Conservation (phyloP, 2,888 invertebrate species). For the Cinara cedri region DNA sequence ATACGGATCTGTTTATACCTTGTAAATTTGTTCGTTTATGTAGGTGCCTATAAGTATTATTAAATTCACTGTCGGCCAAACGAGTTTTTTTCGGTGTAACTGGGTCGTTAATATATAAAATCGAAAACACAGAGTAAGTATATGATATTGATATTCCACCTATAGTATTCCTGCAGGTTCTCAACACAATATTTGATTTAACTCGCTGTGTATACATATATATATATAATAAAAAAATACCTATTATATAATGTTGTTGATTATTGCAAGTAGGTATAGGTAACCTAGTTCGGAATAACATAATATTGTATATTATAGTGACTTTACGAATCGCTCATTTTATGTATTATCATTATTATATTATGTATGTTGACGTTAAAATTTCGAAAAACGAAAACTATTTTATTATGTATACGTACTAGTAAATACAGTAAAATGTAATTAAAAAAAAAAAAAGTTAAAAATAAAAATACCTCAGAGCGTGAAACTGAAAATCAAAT, state of each 20-base stretch:
- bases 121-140: background rate
- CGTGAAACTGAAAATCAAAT: too few relatives aligned
- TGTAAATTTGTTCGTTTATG: background rate
- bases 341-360: too few relatives aligned
- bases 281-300: slow-evolving; percentile 24
- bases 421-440: background rate
- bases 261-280: background rate
- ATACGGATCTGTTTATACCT: background rate
- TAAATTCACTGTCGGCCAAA: slow-evolving; percentile 17
- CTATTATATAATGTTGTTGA: slow-evolving; percentile 47
- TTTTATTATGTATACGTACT: background rate
- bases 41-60: background rate
- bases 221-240: too few relatives aligned
- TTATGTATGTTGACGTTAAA: background rate
- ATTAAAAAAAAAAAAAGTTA: slow-evolving; percentile 6
- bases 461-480: background rate
- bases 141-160: too few relatives aligned
- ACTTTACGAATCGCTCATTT: slow-evolving; percentile 13
- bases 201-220: too few relatives aligned
- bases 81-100: slow-evolving; percentile 37
- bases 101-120: slow-evolving; percentile 44
- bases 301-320: slow-evolving; percentile 3
- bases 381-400: slow-evolving; percentile 1
- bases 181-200: slow-evolving; percentile 1
- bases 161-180: background rate